These are phyloP conservation scores for Xanthia icteritia DNA, from an alignment of 2,888 invertebrate species.

Conservation along the genomic window DNA sequence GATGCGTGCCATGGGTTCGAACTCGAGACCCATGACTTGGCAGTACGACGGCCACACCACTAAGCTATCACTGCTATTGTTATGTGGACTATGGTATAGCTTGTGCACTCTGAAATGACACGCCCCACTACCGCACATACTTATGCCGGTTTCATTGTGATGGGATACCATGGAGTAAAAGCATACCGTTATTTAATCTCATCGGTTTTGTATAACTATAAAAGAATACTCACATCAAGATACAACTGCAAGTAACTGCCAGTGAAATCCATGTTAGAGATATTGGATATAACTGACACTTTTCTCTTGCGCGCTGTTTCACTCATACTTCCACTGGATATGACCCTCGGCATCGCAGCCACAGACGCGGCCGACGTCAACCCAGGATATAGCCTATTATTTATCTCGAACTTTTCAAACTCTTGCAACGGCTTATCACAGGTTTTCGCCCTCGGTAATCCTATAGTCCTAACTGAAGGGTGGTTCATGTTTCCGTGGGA, in stretches of 20 bases:
- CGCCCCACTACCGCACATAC: too few species aligned
- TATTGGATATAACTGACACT: slow-evolving; percentile 93
- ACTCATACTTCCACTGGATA: slow-evolving; percentile 88
- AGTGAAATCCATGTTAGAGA: slow-evolving; percentile 94
- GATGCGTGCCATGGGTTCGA: too few species aligned
- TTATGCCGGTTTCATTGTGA: background rate
- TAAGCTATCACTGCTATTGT: too few species aligned
- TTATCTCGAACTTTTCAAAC: slow-evolving; percentile 71
- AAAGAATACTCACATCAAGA: slow-evolving; percentile 88
- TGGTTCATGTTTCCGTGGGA: slow-evolving; percentile 86
- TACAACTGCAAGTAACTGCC: slow-evolving; percentile 93
- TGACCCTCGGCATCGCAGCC: slow-evolving; percentile 87
- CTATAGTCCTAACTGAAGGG: slow-evolving; percentile 85
- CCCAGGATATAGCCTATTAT: slow-evolving; percentile 75
- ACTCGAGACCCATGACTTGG: too few species aligned
- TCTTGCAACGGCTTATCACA: slow-evolving; percentile 88
- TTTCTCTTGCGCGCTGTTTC: slow-evolving; percentile 90
- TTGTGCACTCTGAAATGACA: too few species aligned
- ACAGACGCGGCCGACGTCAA: slow-evolving; percentile 87
- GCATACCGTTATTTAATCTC: too few species aligned
- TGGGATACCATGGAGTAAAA: too few species aligned
- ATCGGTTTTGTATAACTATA: too few species aligned
- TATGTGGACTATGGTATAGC: background rate
- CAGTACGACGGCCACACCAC: too few species aligned
- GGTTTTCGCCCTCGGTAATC: slow-evolving; percentile 86